These are phyloP conservation scores for Drosophila kepulauana DNA, from an alignment of 1,140 invertebrate species.

Conservation along the genomic window DNA sequence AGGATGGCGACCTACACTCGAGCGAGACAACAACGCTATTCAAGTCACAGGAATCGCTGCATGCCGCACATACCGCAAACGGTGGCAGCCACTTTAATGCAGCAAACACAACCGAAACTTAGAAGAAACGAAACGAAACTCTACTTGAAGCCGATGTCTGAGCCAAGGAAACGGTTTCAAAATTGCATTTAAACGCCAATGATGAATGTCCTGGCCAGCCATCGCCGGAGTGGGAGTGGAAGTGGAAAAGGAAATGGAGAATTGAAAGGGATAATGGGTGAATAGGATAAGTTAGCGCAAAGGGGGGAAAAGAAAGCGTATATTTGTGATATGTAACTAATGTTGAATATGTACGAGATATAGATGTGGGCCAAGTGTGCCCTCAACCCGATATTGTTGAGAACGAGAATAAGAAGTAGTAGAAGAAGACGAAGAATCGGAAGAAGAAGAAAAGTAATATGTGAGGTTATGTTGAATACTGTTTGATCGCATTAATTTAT, in stretches of 20 bases:
- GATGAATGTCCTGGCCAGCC: too few species aligned
- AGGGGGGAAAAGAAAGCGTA: constrained; percentile 50
- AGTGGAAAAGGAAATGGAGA: neutral
- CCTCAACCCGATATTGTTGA: constrained; percentile 34
- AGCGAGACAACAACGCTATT: constrained; percentile 72
- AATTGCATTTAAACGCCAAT: constrained; percentile 61
- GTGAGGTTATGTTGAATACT: constrained; percentile 24
- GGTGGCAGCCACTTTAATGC: constrained; percentile 46
- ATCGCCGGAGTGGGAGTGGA: neutral
- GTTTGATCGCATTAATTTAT: constrained; percentile 3
- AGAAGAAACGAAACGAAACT: constrained; percentile 11
- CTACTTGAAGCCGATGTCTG: constrained; percentile 1
- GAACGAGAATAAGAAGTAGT: too few species aligned
- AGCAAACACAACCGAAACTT: constrained; percentile 48
- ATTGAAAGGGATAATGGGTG: too few species aligned
- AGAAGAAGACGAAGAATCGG: neutral
- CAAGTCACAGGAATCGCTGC: constrained; percentile 65
- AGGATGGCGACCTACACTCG: constrained; percentile 67
- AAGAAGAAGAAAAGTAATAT: too few species aligned
- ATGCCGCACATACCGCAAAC: constrained; percentile 44
- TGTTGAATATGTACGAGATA: constrained; percentile 60
- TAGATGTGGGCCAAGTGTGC: constrained; percentile 8
- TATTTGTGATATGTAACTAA: constrained; percentile 76
- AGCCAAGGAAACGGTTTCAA: constrained; percentile 66
- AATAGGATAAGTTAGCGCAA: constrained; percentile 3